Evolutionary conservation across 2,113 vertebrate genomes (phyloP).

Genomic region (Lamprotornis superbus): DNA sequence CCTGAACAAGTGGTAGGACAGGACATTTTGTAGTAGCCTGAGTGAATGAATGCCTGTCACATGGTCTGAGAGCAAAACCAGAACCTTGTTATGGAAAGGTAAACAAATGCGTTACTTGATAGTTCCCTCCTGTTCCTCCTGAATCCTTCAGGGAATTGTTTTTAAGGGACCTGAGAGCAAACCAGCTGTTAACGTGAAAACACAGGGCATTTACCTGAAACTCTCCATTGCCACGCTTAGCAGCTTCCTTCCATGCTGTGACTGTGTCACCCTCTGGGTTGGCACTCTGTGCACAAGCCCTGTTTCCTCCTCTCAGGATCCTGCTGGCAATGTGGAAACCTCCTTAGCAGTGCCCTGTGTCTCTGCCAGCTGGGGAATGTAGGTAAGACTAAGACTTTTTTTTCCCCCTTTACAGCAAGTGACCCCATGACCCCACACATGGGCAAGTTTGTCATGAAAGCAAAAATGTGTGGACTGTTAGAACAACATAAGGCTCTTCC

Average conservation of each 20-base stretch:
- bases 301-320: background rate
- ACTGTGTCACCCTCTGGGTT: background rate
- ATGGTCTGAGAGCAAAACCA: background rate
- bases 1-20: background rate
- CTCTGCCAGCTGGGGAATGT: background rate
- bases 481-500: background rate
- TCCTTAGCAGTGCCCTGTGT: background rate
- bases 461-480: background rate
- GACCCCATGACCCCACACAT: background rate
- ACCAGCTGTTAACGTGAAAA: background rate
- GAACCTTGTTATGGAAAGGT: background rate
- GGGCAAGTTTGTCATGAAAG: background rate
- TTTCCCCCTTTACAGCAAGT: background rate
- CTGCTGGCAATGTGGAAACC: background rate
- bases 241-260: background rate
- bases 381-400: background rate
- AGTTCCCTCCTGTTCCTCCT: background rate
- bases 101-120: background rate
- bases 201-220: background rate
- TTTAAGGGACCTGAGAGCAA: background rate
- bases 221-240: background rate
- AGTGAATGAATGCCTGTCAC: background rate
- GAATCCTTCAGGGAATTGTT: background rate
- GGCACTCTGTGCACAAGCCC: background rate
- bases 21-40: background rate